These are phyloP conservation scores for Leucosticte australis DNA, from an alignment of 2,113 vertebrate genomes.

Conservation along the genomic window DNA sequence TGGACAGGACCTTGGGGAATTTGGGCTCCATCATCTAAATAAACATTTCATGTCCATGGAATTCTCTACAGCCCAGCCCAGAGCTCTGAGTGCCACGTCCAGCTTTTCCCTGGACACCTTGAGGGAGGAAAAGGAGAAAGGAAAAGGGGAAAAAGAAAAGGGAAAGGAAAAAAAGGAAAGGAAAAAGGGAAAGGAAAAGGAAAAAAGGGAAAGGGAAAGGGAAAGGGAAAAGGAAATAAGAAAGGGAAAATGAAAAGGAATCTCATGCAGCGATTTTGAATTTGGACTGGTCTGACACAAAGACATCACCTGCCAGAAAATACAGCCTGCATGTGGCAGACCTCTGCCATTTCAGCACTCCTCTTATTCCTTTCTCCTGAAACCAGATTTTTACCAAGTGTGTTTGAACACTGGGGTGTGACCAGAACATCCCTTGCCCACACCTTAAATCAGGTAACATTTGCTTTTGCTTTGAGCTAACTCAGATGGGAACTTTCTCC, in stretches of 20 bases:
- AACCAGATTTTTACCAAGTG: background rate
- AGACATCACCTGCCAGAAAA: background rate
- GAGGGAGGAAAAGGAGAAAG: background rate
- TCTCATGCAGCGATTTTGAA: no score
- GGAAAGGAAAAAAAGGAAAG: no score
- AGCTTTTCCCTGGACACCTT: background rate
- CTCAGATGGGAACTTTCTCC: background rate
- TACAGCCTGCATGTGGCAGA: background rate
- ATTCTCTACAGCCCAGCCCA: background rate
- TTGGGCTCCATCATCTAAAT: background rate
- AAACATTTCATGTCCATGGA: background rate
- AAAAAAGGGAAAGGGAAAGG: no score
- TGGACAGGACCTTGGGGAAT: background rate
- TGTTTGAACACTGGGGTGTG: background rate
- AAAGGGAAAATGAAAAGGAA: accelerated
- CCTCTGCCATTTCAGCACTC: background rate
- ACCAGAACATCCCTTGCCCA: background rate
- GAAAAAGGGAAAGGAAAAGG: no score
- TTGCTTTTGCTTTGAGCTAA: background rate
- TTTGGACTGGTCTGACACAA: background rate
- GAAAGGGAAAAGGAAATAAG: accelerated
- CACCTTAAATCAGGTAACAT: background rate
- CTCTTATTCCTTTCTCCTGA: background rate
- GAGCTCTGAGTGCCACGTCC: background rate
- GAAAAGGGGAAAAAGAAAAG: accelerated